These are phyloP conservation scores for Poeciliopsis turneri DNA, from an alignment of 2,797 vertebrate genomes.

Conservation along the genomic window DNA sequence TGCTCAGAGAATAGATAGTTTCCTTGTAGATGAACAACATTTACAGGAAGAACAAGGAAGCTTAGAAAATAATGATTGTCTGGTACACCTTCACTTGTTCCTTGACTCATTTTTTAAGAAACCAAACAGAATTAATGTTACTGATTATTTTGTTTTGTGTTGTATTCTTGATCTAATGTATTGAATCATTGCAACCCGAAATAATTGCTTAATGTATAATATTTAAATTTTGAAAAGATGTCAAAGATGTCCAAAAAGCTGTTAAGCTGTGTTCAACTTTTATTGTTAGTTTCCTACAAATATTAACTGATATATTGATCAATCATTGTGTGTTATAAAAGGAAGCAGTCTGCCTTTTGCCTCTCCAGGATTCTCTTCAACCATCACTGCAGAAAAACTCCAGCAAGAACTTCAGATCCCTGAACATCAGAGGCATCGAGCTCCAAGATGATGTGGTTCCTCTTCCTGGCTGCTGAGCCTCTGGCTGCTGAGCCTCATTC, in stretches of 20 bases:
- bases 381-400: not conserved
- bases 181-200: too few species aligned
- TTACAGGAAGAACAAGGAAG: not conserved
- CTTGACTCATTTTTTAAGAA: not conserved
- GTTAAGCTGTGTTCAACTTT: too few species aligned
- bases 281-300: too few species aligned
- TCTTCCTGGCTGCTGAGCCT: constrained; percentile 3
- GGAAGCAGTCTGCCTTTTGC: not conserved
- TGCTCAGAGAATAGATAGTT: not conserved
- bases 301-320: not conserved
- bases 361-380: not conserved
- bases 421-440: not conserved
- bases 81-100: not conserved
- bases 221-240: too few species aligned
- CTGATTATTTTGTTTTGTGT: not conserved
- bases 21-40: not conserved
- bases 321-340: not conserved
- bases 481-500: not conserved
- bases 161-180: too few species aligned
- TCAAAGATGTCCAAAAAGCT: not conserved
- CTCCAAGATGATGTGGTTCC: not conserved
- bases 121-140: not conserved
- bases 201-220: too few species aligned
- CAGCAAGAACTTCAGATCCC: not conserved
- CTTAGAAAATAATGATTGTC: not conserved